Conservation (phyloP, 2,888 invertebrate genomes). For the Escarpia spicata region DNA sequence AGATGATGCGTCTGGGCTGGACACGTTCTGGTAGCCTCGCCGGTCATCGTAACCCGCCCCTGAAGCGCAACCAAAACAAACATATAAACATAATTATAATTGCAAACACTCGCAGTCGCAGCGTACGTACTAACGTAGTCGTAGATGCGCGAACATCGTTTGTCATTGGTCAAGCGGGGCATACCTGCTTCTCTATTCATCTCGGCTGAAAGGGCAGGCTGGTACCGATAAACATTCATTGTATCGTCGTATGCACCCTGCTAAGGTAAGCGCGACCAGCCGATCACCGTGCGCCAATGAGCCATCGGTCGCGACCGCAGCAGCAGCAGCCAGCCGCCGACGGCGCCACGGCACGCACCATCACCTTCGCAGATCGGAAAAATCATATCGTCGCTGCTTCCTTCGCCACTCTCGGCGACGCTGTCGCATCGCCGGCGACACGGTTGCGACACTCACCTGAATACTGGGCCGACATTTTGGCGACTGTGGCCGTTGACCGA, state of each 20-base stretch:
- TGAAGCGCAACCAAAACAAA: not conserved
- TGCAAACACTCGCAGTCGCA: not conserved
- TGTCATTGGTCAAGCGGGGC: too few relatives aligned
- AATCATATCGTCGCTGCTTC: not conserved
- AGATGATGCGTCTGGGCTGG: not conserved
- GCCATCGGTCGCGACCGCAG: not conserved
- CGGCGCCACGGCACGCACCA: not conserved
- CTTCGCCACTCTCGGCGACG: not conserved
- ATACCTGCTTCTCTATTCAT: not conserved
- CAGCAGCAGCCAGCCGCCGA: not conserved
- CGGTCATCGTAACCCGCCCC: constrained; percentile 13
- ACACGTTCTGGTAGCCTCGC: not conserved
- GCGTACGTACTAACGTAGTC: not conserved
- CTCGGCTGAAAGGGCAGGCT: not conserved
- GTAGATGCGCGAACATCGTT: not conserved
- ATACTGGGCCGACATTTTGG: constrained; percentile 10
- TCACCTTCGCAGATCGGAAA: constrained; percentile 10
- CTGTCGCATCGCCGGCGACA: not conserved
- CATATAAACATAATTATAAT: not conserved
- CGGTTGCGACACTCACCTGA: not conserved
- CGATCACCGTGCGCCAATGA: not conserved
- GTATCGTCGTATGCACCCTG: not conserved
- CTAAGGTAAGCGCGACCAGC: not conserved
- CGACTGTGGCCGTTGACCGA: not conserved
- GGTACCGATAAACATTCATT: not conserved